Percentiles rank a stretch among this genome's conserved stretches.
Conservation (phyloP, 2,888 invertebrate genomes). For the Automeris io region DNA sequence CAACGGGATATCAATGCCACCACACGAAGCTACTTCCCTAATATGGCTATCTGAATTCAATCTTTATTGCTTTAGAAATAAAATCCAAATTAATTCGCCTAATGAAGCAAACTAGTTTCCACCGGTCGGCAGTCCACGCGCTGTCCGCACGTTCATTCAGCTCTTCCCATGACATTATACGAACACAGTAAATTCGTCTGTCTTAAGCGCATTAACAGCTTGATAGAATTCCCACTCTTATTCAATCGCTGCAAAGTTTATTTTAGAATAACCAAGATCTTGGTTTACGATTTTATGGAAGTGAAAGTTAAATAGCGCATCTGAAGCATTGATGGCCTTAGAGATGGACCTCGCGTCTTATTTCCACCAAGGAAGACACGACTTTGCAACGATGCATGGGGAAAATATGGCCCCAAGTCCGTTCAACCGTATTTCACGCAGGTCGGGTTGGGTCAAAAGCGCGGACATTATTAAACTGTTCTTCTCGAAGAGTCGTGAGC, state of each 20-base stretch:
- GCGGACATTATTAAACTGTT: conserved; percentile 77
- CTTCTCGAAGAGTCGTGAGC: conserved; percentile 61
- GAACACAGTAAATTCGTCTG: conserved; percentile 26
- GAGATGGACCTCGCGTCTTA: conserved; percentile 76
- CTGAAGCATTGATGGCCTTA: conserved; percentile 72
- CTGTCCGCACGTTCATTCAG: conserved; percentile 74
- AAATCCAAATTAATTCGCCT: conserved; percentile 34
- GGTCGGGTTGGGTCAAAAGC: conserved; percentile 59
- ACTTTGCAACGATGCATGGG: conserved; percentile 70
- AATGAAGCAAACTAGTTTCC: conserved; percentile 40
- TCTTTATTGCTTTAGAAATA: conserved; percentile 29
- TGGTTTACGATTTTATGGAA: conserved; percentile 27
- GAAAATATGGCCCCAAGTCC: conserved; percentile 72
- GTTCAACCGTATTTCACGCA: conserved; percentile 71
- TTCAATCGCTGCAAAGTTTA: background rate
- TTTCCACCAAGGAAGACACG: conserved; percentile 76
- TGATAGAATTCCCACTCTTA: conserved; percentile 16
- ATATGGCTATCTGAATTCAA: conserved; percentile 19
- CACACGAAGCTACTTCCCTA: conserved; percentile 24
- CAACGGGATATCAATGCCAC: conserved; percentile 36
- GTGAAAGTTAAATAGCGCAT: conserved; percentile 58
- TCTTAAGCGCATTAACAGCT: conserved; percentile 22
- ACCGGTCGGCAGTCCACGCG: conserved; percentile 69
- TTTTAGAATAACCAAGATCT: conserved; percentile 5
- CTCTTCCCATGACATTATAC: conserved; percentile 77